Conservation (phyloP, 2,797 vertebrate species). For the Sebastolobus altivelis region DNA sequence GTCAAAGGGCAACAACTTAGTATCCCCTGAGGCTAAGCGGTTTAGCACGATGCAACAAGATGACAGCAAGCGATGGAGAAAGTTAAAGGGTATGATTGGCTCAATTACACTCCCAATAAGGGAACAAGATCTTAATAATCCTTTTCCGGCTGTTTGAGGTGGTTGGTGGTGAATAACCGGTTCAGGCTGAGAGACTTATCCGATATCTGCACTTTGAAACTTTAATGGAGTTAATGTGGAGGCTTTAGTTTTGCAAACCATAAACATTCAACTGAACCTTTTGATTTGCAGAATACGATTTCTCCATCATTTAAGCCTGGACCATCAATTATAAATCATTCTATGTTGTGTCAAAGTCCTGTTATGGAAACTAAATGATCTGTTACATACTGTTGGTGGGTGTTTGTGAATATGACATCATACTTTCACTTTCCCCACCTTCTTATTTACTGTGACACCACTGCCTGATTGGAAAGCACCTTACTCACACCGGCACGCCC, state of each 20-base stretch:
- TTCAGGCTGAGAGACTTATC: neutral
- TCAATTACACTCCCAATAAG: constrained; percentile 32
- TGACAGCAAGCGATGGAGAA: constrained; percentile 29
- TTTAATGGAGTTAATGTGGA: neutral
- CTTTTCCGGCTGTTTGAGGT: neutral
- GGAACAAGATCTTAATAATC: constrained; percentile 14
- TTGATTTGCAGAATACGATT: neutral
- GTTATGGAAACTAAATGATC: neutral
- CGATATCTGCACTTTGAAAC: constrained; percentile 25
- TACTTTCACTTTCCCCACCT: constrained; percentile 30
- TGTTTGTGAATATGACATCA: neutral
- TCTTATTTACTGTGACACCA: neutral
- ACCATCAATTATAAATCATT: neutral
- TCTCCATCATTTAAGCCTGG: neutral
- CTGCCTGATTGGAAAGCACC: constrained; percentile 58
- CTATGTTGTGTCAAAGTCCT: neutral
- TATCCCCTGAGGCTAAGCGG: constrained; percentile 33
- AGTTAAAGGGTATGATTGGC: constrained; percentile 23
- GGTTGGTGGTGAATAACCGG: constrained; percentile 1
- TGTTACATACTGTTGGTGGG: neutral
- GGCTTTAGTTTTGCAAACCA: neutral
- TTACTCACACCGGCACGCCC: neutral
- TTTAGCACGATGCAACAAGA: constrained; percentile 12
- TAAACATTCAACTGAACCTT: neutral
- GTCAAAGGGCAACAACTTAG: constrained; percentile 47